Conservation (phyloP, 92 coral and sea anemone genomes). For the Epizoanthus rinbou region DNA sequence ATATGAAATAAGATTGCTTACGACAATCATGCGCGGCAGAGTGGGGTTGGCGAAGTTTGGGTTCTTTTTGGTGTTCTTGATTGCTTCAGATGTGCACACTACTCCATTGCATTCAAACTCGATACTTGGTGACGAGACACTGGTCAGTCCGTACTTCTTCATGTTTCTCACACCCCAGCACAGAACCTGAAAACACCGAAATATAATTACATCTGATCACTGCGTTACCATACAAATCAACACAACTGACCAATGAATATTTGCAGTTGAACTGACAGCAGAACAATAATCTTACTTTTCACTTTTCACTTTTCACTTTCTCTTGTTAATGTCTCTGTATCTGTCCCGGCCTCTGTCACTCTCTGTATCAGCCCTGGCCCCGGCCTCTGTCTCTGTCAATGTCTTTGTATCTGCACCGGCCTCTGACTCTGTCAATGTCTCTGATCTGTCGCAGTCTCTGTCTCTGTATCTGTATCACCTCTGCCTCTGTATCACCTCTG, state of each 20-base stretch:
- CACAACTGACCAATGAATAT: background rate
- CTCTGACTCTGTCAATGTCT: no score
- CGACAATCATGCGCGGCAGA: slow-evolving; percentile 76
- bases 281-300: background rate
- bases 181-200: slow-evolving; percentile 60
- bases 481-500: no score
- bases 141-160: slow-evolving; percentile 93
- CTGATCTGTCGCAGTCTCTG: no score
- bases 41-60: slow-evolving; percentile 90
- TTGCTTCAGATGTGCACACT: slow-evolving; percentile 71
- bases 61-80: slow-evolving; percentile 75
- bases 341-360: no score
- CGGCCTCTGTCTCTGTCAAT: no score
- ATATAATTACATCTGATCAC: background rate
- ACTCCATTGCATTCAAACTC: slow-evolving; percentile 93
- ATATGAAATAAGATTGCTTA: no score
- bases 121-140: slow-evolving; percentile 85
- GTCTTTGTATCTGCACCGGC: no score
- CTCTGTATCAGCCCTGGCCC: no score
- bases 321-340: no score
- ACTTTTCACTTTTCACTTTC: no score
- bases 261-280: background rate
- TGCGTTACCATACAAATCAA: background rate
- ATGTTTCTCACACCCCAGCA: slow-evolving; percentile 99
- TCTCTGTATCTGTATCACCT: no score